Evolutionary conservation across 53 echinoderm and acorn worm genomes (phyloP).

Genomic region (Pentamera pediparva): DNA sequence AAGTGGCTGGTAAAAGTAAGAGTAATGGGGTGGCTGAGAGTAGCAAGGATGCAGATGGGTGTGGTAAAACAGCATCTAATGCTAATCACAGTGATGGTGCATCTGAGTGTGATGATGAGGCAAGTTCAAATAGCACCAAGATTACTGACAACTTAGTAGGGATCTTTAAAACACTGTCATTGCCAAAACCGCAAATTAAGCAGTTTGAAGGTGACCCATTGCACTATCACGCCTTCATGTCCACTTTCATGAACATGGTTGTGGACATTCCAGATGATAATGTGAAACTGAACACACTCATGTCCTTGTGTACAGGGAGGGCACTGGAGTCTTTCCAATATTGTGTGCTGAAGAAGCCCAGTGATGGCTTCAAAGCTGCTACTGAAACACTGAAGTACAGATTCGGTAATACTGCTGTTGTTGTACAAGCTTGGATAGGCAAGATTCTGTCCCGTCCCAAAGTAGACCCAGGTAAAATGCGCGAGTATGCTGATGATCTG

Average conservation of each 20-base stretch:
- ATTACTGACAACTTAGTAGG: neutral
- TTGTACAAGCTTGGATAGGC: constrained; percentile 3
- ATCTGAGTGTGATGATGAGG: neutral
- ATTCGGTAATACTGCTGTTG: constrained; percentile 40
- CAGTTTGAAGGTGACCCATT: neutral
- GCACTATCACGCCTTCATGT: constrained; percentile 24
- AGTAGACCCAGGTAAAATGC: neutral
- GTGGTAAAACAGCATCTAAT: no score
- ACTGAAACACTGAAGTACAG: constrained; percentile 35
- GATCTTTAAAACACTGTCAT: neutral
- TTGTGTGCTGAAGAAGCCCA: constrained; percentile 39
- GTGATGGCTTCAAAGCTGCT: constrained; percentile 33
- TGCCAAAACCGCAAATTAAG: neutral
- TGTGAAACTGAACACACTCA: constrained; percentile 34
- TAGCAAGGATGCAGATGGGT: no score
- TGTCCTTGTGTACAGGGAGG: constrained; percentile 34
- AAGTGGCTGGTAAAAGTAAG: neutral
- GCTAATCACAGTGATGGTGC: neutral
- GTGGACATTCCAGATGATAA: constrained; percentile 29
- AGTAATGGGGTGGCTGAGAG: neutral
- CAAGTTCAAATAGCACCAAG: neutral
- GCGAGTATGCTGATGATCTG: constrained; percentile 31
- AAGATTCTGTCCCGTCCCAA: constrained; percentile 5
- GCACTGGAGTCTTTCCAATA: constrained; percentile 38
- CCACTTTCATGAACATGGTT: constrained; percentile 37